Percentiles rank a stretch among this genome's conserved stretches.
Conservation (phyloP, 2,113 vertebrate genomes). For the Tringa solitaria region DNA sequence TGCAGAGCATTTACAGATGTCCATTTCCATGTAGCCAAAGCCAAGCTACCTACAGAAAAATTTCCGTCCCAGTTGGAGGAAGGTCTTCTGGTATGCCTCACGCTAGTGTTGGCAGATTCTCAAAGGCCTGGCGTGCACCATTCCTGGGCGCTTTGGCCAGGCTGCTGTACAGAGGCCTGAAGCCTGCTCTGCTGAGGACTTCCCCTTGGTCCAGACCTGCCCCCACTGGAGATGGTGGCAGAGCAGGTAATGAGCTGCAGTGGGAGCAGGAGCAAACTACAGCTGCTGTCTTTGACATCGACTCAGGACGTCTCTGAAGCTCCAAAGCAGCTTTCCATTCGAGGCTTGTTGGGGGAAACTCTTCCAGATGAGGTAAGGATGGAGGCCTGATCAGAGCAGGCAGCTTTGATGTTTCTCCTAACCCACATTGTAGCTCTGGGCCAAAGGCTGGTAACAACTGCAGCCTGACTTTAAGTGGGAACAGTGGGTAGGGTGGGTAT, state of each 20-base stretch:
- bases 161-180: not conserved
- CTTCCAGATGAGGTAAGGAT: not conserved
- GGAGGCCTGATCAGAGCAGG: not conserved
- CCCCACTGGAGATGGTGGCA: accelerated
- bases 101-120: not conserved
- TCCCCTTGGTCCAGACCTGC: not conserved
- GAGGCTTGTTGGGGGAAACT: not conserved
- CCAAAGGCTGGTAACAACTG: not conserved
- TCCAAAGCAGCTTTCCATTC: not conserved
- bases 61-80: not conserved
- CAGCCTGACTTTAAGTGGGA: not conserved
- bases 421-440: not conserved
- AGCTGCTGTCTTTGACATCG: accelerated
- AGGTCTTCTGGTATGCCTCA: not conserved
- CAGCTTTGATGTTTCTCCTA: not conserved
- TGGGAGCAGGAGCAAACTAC: not conserved
- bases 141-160: not conserved
- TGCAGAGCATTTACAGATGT: not conserved
- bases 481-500: not conserved
- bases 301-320: not conserved
- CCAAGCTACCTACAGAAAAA: not conserved
- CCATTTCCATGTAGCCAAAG: not conserved
- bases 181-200: not conserved
- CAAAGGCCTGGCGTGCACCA: accelerated
- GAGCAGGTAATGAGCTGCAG: not conserved